Base-by-base conservation (phyloP, 2,888 invertebrate genomes). In the Lasioglossum villosulum region DNA sequence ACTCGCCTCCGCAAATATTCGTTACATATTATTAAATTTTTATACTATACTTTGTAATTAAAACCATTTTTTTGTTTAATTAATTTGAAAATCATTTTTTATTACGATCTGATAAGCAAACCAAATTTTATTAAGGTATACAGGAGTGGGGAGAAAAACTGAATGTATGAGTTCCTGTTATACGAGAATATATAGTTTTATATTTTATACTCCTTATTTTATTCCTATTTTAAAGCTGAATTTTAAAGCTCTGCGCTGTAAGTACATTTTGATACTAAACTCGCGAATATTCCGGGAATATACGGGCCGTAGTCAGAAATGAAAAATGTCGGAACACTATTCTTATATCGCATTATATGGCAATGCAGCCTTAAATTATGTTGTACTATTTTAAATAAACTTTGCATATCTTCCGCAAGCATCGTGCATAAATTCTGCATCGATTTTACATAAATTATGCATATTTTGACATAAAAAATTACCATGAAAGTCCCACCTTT, bases 381-480 rank as follows among this genome's bases (percentile, higher is more conserved):
- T 63, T 63, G 30, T 16, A 63, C 27, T 6, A 16, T 63, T 63
- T 63, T 63, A 63, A 63, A 63, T 63, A 63, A 63, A 63, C 27
- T 63, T 63, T 27, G 59, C 59, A 63, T 63, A 63, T 63, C 59
- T 30, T 27, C 16, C 59, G 30, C 30, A 6, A 14, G 27, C 59
- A 27, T 27, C 70, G n/a, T n/a, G 39, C 42, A 39, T 71, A 63
- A 63, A 56, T 39, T 78, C 63, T 23, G 42, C 75, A 76, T 68
- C 52, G 68, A 75, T 56, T 66, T 10, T 45, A 23, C 39, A 27
- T 14, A 10, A n/a, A 37, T n/a, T 78, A 72, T 45, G 68, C 42
- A 10, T 59, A n/a, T 27, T 8, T 8, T 27, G 71, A 59, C 59
- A 63, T 30, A 16, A 30, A 30, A 63, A 63, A 16, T 30, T 63